Evolutionary conservation across 2,888 invertebrate species (phyloP).

Genomic region (Ophonus ardosiacus): DNA sequence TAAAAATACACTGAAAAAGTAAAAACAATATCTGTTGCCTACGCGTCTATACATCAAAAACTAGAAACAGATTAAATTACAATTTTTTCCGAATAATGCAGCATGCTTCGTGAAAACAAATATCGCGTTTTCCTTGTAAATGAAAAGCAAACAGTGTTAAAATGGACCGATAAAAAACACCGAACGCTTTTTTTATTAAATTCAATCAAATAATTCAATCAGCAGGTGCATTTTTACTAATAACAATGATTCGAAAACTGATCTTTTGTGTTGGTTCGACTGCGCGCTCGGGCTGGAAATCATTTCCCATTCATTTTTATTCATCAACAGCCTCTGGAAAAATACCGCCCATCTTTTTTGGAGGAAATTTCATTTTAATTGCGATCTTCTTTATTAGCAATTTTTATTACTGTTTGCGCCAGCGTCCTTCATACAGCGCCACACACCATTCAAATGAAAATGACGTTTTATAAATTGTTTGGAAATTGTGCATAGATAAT

Average conservation of each 20-base stretch:
- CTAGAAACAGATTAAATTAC: slow-evolving; percentile 62
- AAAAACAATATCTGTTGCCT: slow-evolving; percentile 53
- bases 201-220: slow-evolving; percentile 62
- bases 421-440: slow-evolving; percentile 16
- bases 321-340: slow-evolving; percentile 52
- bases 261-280: slow-evolving; percentile 53
- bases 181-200: slow-evolving; percentile 57
- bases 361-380: slow-evolving; percentile 49
- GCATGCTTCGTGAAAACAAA: slow-evolving; percentile 57
- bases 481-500: slow-evolving; percentile 33
- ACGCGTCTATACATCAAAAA: slow-evolving; percentile 50
- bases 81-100: slow-evolving; percentile 62
- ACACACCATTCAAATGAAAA: slow-evolving; percentile 8
- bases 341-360: slow-evolving; percentile 45
- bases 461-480: slow-evolving; percentile 29
- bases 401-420: slow-evolving; percentile 39
- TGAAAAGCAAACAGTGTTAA: slow-evolving; percentile 57
- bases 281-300: slow-evolving; percentile 27
- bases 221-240: slow-evolving; percentile 62
- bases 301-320: slow-evolving; percentile 54
- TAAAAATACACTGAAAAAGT: slow-evolving; percentile 54
- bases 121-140: slow-evolving; percentile 59
- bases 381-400: slow-evolving; percentile 54
- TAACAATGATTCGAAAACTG: slow-evolving; percentile 60
- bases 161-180: slow-evolving; percentile 54